Percentiles rank a stretch among this genome's conserved stretches.
phyloP scores from a whole-genome alignment of 2,113 vertebrate genomes.

The Austrofundulus limnaeus region DNA sequence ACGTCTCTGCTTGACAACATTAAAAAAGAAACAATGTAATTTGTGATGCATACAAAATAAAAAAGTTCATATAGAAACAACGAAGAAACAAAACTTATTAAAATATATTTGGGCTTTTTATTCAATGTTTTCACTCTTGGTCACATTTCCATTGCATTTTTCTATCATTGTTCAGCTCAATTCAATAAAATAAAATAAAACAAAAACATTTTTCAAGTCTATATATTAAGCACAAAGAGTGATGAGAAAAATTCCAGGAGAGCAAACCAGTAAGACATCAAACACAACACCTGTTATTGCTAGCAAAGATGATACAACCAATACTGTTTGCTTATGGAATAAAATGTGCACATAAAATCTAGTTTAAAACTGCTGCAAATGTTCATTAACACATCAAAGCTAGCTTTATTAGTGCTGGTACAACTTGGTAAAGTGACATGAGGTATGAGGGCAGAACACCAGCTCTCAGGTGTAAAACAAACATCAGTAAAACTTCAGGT shows the following conservation, averaged over 20 bases:
- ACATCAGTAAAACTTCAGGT: slow-evolving; percentile 20
- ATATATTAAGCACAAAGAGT: slow-evolving; percentile 14
- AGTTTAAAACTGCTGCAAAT: slow-evolving; percentile 16
- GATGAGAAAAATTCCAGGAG: slow-evolving; percentile 5
- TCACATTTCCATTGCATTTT: slow-evolving; percentile 11
- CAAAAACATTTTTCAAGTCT: neutral
- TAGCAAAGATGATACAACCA: slow-evolving; percentile 11
- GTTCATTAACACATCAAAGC: neutral
- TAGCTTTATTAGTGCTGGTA: slow-evolving; percentile 30
- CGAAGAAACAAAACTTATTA: neutral
- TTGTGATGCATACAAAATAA: no score
- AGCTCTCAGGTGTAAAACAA: slow-evolving; percentile 14
- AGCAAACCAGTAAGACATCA: neutral
- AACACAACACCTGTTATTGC: slow-evolving; percentile 4
- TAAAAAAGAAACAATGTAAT: no score
- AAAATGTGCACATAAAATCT: slow-evolving; percentile 9
- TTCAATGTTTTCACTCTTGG: slow-evolving; percentile 25
- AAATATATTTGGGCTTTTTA: slow-evolving; percentile 17
- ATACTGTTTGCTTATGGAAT: slow-evolving; percentile 15
- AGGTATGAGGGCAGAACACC: slow-evolving; percentile 17
- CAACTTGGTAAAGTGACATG: neutral
- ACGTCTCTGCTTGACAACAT: no score
- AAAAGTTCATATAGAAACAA: neutral
- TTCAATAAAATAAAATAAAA: no score
- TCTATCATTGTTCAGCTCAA: slow-evolving; percentile 14